These are phyloP conservation scores for Acronicta leporina DNA, from an alignment of 2,888 invertebrate genomes.

Conservation along the genomic window DNA sequence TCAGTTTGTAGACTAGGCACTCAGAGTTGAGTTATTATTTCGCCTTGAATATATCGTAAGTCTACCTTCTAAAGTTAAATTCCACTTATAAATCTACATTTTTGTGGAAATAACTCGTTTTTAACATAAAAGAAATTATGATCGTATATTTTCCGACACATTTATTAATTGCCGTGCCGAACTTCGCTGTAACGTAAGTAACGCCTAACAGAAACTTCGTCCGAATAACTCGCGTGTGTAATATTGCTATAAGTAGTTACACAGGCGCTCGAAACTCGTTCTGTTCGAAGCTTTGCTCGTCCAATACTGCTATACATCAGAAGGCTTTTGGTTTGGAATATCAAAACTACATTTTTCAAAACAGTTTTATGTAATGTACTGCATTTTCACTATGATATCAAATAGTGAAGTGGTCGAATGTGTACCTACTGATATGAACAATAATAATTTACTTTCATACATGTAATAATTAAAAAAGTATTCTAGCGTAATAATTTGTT, in stretches of 20 bases:
- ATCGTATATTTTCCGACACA: background rate
- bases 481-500: no score
- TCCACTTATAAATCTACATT: background rate
- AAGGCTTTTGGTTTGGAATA: slow-evolving; percentile 1
- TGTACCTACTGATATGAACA: no score
- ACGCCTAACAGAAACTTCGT: slow-evolving; percentile 36
- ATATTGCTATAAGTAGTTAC: slow-evolving; percentile 59
- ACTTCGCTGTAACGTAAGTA: slow-evolving; percentile 21
- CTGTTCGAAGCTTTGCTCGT: slow-evolving; percentile 7
- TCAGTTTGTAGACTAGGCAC: no score
- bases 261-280: slow-evolving; percentile 56
- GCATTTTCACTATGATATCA: background rate
- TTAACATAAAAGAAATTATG: background rate
- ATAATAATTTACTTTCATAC: no score
- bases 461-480: no score
- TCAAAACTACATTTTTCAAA: background rate
- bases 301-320: slow-evolving; percentile 1
- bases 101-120: background rate
- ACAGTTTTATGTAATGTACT: background rate
- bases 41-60: no score
- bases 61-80: no score
- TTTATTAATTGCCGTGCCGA: slow-evolving; percentile 20
- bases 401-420: background rate
- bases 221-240: slow-evolving; percentile 30
- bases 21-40: no score